Evolutionary conservation across 2,113 vertebrate species (phyloP).

Genomic region (Trachemys scripta): DNA sequence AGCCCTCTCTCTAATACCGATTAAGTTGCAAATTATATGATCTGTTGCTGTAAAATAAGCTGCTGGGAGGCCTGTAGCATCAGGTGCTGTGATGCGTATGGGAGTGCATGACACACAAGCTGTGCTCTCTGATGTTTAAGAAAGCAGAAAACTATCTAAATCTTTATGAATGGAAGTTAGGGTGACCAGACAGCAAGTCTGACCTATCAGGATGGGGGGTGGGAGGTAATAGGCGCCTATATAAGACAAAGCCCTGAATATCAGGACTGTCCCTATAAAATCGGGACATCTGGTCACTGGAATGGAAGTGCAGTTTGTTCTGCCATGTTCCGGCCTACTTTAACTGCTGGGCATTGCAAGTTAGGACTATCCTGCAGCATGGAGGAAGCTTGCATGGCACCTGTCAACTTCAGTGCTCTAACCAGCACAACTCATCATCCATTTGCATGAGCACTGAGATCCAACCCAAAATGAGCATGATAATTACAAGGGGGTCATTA

Average conservation of each 20-base stretch:
- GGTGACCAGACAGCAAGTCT: too few species aligned
- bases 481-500: slow-evolving; percentile 49
- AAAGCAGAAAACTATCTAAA: neutral
- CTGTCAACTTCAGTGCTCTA: neutral
- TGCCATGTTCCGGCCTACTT: neutral
- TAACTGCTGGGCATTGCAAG: neutral
- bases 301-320: neutral
- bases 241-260: too few species aligned
- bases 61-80: neutral
- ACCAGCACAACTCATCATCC: neutral
- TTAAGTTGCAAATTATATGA: neutral
- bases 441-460: neutral
- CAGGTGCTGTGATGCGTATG: neutral
- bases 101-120: neutral
- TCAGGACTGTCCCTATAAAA: too few species aligned
- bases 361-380: neutral
- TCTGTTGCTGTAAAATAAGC: rapidly evolving
- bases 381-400: neutral
- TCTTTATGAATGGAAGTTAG: neutral
- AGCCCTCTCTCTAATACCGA: rapidly evolving
- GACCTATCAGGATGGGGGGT: too few species aligned
- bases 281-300: too few species aligned
- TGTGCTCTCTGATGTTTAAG: neutral
- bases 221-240: too few species aligned
- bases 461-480: neutral